These are phyloP conservation scores for Saccopteryx leptura DNA, from an alignment of 2,113 vertebrate species.

Conservation along the genomic window DNA sequence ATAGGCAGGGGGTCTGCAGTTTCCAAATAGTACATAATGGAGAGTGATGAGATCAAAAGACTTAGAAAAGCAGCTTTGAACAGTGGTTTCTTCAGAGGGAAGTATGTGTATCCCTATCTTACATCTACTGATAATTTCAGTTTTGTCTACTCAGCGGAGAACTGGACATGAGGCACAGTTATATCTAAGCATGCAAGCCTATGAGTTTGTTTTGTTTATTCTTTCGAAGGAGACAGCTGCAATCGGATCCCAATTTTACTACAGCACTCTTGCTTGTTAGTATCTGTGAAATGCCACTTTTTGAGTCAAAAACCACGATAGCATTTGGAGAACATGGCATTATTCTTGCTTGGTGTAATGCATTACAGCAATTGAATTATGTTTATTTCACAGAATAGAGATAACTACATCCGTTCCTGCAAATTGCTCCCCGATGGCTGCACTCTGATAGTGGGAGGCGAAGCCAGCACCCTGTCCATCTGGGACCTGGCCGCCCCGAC, in stretches of 20 bases:
- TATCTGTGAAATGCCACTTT: neutral
- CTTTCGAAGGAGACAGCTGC: neutral
- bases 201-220: neutral
- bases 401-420: constrained; percentile 98
- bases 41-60: neutral
- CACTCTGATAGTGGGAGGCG: constrained; percentile 94
- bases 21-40: constrained; percentile 6
- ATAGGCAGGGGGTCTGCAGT: neutral
- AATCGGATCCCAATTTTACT: neutral
- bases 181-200: neutral
- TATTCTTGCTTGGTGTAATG: constrained; percentile 13
- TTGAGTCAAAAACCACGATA: constrained; percentile 29
- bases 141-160: neutral
- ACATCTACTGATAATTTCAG: neutral
- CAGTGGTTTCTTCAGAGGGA: neutral
- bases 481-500: constrained; percentile 99
- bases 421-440: constrained; percentile 93
- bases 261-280: neutral
- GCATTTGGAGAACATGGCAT: neutral
- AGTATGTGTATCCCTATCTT: neutral
- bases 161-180: neutral
- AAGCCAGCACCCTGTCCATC: constrained; percentile 99
- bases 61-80: constrained; percentile 16
- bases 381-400: constrained; percentile 94
- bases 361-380: constrained; percentile 65